These are phyloP conservation scores for Gobiocypris rarus DNA, from an alignment of 2,113 vertebrate species.

Conservation along the genomic window DNA sequence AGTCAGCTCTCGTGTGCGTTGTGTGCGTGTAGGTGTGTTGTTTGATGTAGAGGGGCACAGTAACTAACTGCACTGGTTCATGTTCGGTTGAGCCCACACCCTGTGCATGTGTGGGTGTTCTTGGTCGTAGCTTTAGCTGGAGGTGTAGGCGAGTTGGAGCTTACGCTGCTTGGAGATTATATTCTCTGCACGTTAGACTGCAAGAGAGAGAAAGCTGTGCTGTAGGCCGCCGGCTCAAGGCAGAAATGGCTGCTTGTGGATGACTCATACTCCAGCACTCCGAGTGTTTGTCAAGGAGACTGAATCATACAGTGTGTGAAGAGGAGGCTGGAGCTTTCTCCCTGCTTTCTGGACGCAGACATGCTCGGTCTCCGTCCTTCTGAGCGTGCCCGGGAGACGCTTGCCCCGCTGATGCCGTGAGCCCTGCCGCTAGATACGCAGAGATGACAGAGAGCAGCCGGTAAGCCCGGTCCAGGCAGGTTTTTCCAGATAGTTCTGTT, in stretches of 20 bases:
- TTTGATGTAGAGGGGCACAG: constrained; percentile 54
- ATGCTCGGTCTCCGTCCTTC: constrained; percentile 57
- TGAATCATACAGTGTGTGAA: constrained; percentile 77
- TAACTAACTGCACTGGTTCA: constrained; percentile 46
- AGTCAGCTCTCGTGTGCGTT: constrained; percentile 28
- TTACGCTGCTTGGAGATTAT: constrained; percentile 26
- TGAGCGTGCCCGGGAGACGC: constrained; percentile 46
- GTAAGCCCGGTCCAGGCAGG: constrained; percentile 63
- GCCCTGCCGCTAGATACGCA: constrained; percentile 65
- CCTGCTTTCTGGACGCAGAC: constrained; percentile 53
- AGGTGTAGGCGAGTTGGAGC: constrained; percentile 53
- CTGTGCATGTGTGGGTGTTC: constrained; percentile 51
- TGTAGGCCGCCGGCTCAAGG: constrained; percentile 73
- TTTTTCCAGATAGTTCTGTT: constrained; percentile 48
- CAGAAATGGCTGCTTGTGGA: constrained; percentile 76
- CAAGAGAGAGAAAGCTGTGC: constrained; percentile 62
- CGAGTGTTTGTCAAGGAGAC: constrained; percentile 84
- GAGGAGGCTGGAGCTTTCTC: constrained; percentile 54
- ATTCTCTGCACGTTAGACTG: constrained; percentile 46
- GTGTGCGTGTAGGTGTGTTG: constrained; percentile 51
- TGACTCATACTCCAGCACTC: constrained; percentile 81
- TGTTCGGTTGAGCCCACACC: constrained; percentile 53
- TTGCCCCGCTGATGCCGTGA: constrained; percentile 35
- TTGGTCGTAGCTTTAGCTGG: constrained; percentile 44
- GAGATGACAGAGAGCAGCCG: constrained; percentile 78